These are phyloP conservation scores for Molorchus minor DNA, from an alignment of 2,888 invertebrate species.

Conservation along the genomic window DNA sequence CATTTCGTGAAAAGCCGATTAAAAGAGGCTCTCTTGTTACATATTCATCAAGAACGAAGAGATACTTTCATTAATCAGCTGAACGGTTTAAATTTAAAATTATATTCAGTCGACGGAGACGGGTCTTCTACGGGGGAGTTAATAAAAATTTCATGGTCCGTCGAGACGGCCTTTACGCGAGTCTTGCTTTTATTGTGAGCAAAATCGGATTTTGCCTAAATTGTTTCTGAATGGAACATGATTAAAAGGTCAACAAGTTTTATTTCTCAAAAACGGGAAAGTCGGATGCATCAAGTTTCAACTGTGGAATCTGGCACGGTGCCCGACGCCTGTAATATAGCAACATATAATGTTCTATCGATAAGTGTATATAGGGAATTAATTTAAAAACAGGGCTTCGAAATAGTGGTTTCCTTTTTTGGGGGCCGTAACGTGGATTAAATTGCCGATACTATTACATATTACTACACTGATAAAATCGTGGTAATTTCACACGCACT, in stretches of 20 bases:
- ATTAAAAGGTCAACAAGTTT: constrained; percentile 33
- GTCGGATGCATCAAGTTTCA: constrained; percentile 15
- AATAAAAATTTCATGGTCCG: constrained; percentile 9
- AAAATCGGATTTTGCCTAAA: constrained; percentile 10
- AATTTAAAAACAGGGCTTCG: constrained; percentile 19
- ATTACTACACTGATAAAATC: too few relatives aligned
- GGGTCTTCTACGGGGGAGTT: background rate
- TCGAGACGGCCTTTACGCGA: constrained; percentile 9
- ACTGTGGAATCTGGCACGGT: constrained; percentile 20
- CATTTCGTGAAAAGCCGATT: too few relatives aligned
- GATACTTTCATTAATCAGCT: background rate
- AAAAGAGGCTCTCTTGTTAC: too few relatives aligned
- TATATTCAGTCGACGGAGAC: background rate
- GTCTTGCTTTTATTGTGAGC: constrained; percentile 3
- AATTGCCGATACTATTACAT: too few relatives aligned
- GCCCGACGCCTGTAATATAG: constrained; percentile 20
- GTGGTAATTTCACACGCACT: too few relatives aligned
- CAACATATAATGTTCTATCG: constrained; percentile 26
- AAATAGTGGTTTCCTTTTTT: constrained; percentile 18
- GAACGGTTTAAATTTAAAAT: background rate
- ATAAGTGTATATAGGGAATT: constrained; percentile 21
- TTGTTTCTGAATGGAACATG: constrained; percentile 26
- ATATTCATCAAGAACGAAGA: background rate
- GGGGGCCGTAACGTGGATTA: constrained; percentile 3
- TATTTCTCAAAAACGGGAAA: constrained; percentile 13